These are phyloP conservation scores for Hydra vulgaris DNA, from an alignment of 30 jellyfish, hydroid and myxozoan genomes.

Conservation along the genomic window DNA sequence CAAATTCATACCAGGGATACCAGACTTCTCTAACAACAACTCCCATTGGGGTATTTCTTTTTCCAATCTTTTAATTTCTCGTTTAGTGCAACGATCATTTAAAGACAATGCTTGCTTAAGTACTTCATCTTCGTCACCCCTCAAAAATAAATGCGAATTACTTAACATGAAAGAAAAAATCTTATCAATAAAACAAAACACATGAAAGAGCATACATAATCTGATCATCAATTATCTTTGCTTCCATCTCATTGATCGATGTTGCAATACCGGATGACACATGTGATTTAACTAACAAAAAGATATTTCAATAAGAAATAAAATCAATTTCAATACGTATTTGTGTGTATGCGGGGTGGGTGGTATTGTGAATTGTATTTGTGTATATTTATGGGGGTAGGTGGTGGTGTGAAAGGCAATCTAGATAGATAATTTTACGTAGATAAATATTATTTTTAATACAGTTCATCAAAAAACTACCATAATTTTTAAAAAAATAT, in stretches of 20 bases:
- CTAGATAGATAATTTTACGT: no score
- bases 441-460: no score
- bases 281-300: background rate
- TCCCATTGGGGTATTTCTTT: conserved; percentile 87
- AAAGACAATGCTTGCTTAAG: conserved; percentile 50
- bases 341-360: no score
- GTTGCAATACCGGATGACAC: conserved; percentile 28
- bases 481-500: no score
- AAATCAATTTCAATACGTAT: no score
- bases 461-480: no score
- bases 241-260: conserved; percentile 54
- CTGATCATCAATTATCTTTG: conserved; percentile 68
- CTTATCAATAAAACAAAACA: background rate
- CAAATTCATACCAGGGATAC: conserved; percentile 8
- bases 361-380: no score
- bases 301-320: no score
- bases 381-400: no score
- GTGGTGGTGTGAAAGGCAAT: no score
- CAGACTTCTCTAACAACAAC: conserved; percentile 42
- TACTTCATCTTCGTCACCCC: conserved; percentile 53
- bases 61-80: conserved; percentile 70
- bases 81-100: conserved; percentile 58
- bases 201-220: conserved; percentile 29
- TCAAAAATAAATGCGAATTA: background rate
- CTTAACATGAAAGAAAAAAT: no score